These are phyloP conservation scores for Cladopsammia gracilis DNA, from an alignment of 64 coral and sea anemone species.

Conservation along the genomic window DNA sequence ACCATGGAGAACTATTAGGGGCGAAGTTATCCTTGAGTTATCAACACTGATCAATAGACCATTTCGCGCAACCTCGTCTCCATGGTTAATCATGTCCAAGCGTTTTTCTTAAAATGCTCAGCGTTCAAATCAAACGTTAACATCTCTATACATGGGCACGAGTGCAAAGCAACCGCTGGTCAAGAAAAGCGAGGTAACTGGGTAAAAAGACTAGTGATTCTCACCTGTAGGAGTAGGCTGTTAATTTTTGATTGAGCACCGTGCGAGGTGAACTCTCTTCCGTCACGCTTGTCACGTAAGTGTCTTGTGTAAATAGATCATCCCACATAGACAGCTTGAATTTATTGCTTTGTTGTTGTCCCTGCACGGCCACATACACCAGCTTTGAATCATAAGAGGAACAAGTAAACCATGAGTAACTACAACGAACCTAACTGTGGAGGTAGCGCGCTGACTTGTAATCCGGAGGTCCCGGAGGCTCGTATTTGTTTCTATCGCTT, in stretches of 20 bases:
- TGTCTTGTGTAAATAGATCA: constrained; percentile 75
- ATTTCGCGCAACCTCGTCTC: too few relatives aligned
- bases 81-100: too few relatives aligned
- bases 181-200: too few relatives aligned
- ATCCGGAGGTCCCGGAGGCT: too few relatives aligned
- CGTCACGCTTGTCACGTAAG: constrained; percentile 16
- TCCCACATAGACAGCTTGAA: constrained; percentile 98
- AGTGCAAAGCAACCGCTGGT: neutral
- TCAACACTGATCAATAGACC: too few relatives aligned
- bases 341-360: constrained; percentile 72
- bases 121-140: too few relatives aligned
- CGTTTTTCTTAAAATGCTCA: too few relatives aligned
- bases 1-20: too few relatives aligned
- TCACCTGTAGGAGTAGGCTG: constrained; percentile 23
- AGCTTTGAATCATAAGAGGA: constrained; percentile 35
- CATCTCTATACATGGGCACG: neutral
- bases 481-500: too few relatives aligned
- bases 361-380: constrained; percentile 97
- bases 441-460: too few relatives aligned
- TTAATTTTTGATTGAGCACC: neutral
- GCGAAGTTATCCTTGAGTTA: too few relatives aligned
- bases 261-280: constrained; percentile 29
- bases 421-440: neutral
- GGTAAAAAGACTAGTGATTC: neutral
- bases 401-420: neutral